phyloP scores from a whole-genome alignment of 2,113 vertebrate genomes.

The Hippolais icterina region DNA sequence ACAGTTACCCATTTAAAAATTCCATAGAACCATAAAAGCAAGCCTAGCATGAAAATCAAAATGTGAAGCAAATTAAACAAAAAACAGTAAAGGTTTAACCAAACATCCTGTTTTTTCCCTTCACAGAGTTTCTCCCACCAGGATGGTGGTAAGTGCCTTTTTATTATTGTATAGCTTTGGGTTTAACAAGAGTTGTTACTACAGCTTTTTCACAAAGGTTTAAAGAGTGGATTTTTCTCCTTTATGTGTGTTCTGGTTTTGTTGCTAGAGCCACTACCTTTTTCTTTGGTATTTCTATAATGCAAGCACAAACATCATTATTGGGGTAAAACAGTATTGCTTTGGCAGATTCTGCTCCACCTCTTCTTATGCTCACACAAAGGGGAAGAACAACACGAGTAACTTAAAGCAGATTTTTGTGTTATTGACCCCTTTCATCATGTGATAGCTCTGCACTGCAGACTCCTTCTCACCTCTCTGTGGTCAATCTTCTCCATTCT shows the following conservation, averaged over 20 bases:
- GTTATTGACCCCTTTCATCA: neutral
- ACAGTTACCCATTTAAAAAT: neutral
- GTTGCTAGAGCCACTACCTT: neutral
- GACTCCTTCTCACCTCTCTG: neutral
- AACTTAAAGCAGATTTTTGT: neutral
- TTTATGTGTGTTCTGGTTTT: neutral
- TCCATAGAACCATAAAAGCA: neutral
- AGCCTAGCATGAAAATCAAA: neutral
- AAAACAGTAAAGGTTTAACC: neutral
- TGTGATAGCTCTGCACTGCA: neutral
- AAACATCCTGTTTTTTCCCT: conserved; percentile 64
- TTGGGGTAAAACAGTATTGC: neutral
- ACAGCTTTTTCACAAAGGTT: neutral
- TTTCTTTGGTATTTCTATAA: neutral
- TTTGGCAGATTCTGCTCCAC: neutral
- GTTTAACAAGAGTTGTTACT: neutral
- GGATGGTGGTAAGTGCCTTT: conserved; percentile 84
- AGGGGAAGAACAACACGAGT: neutral
- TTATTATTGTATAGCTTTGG: neutral
- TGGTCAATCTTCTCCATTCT: neutral
- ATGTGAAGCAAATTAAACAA: neutral
- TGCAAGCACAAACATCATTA: neutral
- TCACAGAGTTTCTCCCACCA: conserved; percentile 87
- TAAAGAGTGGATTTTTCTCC: neutral
- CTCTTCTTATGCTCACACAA: neutral